These are phyloP conservation scores for Eupristina koningsbergeri DNA, from an alignment of 1,140 invertebrate genomes.

Conservation along the genomic window DNA sequence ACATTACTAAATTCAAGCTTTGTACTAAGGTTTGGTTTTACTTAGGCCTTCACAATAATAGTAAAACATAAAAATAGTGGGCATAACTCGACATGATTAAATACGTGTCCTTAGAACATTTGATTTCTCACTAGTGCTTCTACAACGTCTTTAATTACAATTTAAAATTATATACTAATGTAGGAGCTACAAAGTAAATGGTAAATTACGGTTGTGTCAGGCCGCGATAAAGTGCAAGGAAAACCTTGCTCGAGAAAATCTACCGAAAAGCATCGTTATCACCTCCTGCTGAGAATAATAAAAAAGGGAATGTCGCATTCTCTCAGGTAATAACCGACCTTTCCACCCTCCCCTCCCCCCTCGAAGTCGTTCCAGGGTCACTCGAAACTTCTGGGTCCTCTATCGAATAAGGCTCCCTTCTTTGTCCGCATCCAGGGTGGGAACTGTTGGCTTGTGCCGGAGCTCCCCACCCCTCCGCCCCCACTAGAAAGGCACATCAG, in stretches of 20 bases:
- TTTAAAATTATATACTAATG: background rate
- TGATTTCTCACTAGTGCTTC: background rate
- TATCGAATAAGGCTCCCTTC: background rate
- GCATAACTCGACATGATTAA: background rate
- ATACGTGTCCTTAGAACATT: background rate
- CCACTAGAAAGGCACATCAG: slow-evolving; percentile 17
- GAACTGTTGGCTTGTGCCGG: slow-evolving; percentile 36
- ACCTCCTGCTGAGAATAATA: background rate
- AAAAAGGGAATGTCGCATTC: background rate
- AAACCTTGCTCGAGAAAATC: background rate
- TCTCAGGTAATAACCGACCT: background rate
- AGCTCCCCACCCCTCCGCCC: slow-evolving; percentile 57
- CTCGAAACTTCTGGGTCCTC: background rate
- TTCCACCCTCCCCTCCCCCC: background rate
- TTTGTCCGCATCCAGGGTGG: background rate
- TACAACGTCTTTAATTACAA: background rate
- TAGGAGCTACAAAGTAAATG: background rate
- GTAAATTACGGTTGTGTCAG: background rate
- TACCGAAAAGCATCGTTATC: background rate
- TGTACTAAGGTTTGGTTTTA: background rate
- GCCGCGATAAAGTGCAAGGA: background rate
- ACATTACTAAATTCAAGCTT: background rate
- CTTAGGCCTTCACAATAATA: background rate
- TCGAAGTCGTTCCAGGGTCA: background rate
- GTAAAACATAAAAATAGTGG: background rate